These are phyloP conservation scores for Zaprionus davidi DNA, from an alignment of 1,140 invertebrate species.

Conservation along the genomic window DNA sequence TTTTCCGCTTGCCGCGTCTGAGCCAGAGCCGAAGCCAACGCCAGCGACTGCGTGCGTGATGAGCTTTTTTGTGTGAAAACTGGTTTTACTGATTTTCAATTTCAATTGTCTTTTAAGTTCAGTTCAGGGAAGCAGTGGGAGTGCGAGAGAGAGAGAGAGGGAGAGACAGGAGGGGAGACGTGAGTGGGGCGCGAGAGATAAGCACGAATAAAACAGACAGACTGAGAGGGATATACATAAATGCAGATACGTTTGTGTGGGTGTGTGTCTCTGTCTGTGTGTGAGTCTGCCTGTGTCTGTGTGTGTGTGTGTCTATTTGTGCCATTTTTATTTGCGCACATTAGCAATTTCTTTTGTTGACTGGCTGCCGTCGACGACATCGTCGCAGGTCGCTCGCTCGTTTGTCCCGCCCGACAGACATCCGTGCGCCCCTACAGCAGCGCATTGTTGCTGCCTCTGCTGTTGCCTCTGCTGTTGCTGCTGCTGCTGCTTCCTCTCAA, in stretches of 20 bases:
- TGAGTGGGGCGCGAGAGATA: neutral
- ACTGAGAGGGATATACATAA: neutral
- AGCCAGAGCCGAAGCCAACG: too few species aligned
- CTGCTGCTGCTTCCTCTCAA: neutral
- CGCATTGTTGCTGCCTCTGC: neutral
- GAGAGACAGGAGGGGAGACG: neutral
- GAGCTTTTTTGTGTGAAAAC: constrained; percentile 69
- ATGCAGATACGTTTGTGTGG: neutral
- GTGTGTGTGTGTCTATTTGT: constrained; percentile 54
- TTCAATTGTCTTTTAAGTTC: constrained; percentile 68
- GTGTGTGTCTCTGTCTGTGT: constrained; percentile 22
- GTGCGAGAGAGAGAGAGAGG: neutral
- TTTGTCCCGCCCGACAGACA: constrained; percentile 8
- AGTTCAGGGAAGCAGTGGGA: neutral
- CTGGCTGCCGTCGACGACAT: constrained; percentile 39
- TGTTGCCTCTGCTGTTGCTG: neutral
- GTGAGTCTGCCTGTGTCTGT: constrained; percentile 22
- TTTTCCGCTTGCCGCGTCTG: constrained; percentile 2
- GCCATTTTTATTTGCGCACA: constrained; percentile 77
- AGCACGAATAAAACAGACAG: constrained; percentile 11
- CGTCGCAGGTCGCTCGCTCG: constrained; percentile 34
- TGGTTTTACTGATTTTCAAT: constrained; percentile 80
- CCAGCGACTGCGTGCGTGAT: constrained; percentile 47
- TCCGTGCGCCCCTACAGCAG: neutral
- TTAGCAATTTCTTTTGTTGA: constrained; percentile 78